Conservation (phyloP, 1,140 invertebrate species). For the Tetranychus cinnabarinus region DNA sequence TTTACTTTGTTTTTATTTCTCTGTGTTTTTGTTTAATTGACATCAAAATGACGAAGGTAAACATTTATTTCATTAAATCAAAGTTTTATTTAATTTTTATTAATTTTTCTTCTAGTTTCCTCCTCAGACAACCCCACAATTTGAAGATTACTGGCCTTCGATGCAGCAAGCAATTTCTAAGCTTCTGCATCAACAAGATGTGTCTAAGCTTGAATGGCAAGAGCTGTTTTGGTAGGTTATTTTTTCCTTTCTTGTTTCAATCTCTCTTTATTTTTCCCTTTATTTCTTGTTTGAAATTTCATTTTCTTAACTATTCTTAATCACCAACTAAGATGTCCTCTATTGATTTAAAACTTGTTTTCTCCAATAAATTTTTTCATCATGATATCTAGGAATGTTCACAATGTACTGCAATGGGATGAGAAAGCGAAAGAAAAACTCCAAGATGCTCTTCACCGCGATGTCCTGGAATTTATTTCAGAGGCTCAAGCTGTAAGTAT, state of each 20-base stretch:
- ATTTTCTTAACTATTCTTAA: too few species aligned
- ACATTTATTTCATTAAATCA: too few species aligned
- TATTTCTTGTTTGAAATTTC: too few species aligned
- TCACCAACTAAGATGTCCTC: too few species aligned
- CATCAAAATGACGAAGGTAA: too few species aligned
- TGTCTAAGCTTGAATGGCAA: slow-evolving; percentile 86
- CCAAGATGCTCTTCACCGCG: slow-evolving; percentile 60
- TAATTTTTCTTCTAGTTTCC: not conserved
- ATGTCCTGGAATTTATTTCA: slow-evolving; percentile 76
- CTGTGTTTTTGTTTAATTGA: too few species aligned
- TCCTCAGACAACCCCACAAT: slow-evolving; percentile 19
- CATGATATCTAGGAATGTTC: slow-evolving; percentile 33
- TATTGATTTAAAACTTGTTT: too few species aligned
- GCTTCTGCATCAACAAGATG: slow-evolving; percentile 68
- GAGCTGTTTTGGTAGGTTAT: slow-evolving; percentile 57
- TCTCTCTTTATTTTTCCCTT: not conserved
- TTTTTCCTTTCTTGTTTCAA: not conserved
- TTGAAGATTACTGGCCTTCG: slow-evolving; percentile 83
- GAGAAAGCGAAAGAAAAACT: slow-evolving; percentile 61
- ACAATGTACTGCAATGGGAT: slow-evolving; percentile 84
- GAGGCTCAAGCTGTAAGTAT: not conserved
- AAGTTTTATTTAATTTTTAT: not conserved
- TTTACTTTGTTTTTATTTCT: too few species aligned
- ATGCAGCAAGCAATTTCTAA: slow-evolving; percentile 83
- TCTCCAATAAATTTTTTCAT: too few species aligned